Conservation (phyloP, 2,113 vertebrate species). For the Psettodes erumei region DNA sequence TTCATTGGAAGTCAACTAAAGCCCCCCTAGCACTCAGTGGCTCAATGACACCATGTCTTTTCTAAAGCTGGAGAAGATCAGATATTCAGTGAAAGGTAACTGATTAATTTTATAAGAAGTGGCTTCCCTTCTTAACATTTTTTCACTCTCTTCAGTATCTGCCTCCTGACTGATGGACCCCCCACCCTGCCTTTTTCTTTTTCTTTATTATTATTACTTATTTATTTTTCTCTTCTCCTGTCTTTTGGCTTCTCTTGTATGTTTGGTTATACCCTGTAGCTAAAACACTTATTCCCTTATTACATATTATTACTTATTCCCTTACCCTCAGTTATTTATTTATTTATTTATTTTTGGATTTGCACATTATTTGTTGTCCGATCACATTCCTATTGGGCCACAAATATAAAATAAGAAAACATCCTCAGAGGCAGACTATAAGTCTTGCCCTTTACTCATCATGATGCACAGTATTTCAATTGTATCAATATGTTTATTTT, state of each 20-base stretch:
- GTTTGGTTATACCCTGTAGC: background rate
- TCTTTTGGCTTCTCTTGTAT: too few relatives aligned
- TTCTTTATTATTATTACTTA: too few relatives aligned
- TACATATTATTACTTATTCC: too few relatives aligned
- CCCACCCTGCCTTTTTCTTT: background rate
- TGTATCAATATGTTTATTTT: background rate
- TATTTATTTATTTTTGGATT: background rate
- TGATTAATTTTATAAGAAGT: background rate
- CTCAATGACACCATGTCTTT: background rate
- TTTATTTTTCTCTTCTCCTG: too few relatives aligned
- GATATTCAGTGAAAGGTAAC: background rate
- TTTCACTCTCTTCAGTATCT: background rate
- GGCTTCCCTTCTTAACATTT: background rate
- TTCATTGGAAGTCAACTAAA: background rate
- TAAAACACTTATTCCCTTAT: background rate
- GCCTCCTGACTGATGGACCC: background rate
- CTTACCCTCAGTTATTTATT: too few relatives aligned
- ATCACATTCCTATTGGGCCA: background rate
- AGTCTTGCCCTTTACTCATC: too few relatives aligned
- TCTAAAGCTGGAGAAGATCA: background rate
- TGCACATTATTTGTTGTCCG: background rate
- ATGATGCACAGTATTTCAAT: background rate
- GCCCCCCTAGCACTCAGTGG: background rate
- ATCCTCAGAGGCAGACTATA: background rate
- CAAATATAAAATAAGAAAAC: background rate